Base-by-base conservation (phyloP, 1,140 invertebrate genomes). In the Saccostrea echinata region DNA sequence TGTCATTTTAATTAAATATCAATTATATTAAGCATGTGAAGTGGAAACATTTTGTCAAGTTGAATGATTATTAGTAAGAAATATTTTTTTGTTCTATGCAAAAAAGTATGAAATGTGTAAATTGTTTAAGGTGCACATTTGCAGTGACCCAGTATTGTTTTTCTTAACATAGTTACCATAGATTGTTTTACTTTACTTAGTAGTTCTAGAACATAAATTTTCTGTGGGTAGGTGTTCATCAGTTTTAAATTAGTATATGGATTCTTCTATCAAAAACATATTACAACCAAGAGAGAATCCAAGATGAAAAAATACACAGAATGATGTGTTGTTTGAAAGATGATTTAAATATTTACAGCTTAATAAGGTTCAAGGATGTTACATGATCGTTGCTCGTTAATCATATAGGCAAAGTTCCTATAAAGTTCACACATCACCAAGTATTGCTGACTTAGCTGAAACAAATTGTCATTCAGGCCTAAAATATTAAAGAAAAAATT, bases 291-390 rank as follows among this genome's bases (percentile, higher is more conserved):
- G 68, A 30, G 27, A 76, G 24, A 64, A n/a, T 43, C 13, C 11
- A 2, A 33, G 30, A 30, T 16, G 68, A 30, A 12, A 76, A 76
- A 76, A 76, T 76, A 76, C 11, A 76, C 68, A 76, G 27, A 76
- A 33, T 12, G 68, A 61, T 8, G 68, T 1, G 27, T 61, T 71
- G 68, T 76, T 76, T 35, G 1, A 33, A 30, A 76, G 68, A 76
- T 27, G 24, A 76, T 76, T 76, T 76, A 76, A 76, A 76, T 76
- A 76, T 76, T 76, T 76, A 76, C 27, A 30, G 68, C 27, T 16
- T 16, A 30, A 76, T 76, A 13, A 30, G 27, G 68, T 76, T 76
- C 68, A 76, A 76, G 68, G 68, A 76, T 76, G 68, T 76, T 30
- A 30, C 68, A 30, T 76, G 68, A 76, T 16, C 16, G 68, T 1